Conservation (phyloP, 2,113 vertebrate species). For the Channa maculata region DNA sequence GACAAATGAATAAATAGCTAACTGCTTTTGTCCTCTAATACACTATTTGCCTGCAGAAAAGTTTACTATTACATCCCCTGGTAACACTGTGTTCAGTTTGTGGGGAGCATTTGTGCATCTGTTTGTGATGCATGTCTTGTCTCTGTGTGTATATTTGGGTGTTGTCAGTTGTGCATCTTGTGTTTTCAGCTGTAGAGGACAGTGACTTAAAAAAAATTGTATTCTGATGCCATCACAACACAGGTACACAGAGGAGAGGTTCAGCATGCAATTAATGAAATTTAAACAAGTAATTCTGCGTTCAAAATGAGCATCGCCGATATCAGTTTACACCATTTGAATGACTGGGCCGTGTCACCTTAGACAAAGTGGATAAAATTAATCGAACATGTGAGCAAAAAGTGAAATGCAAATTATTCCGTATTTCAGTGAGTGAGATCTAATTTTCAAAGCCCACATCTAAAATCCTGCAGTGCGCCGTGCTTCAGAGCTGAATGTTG, state of each 20-base stretch:
- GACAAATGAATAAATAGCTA: conserved; percentile 21
- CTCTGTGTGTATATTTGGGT: background rate
- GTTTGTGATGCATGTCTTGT: background rate
- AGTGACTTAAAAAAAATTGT: conserved; percentile 23
- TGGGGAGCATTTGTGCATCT: background rate
- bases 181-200: conserved; percentile 15
- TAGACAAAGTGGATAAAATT: conserved; percentile 16
- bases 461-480: conserved; percentile 67
- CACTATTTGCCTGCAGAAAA: conserved; percentile 6
- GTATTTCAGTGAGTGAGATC: conserved; percentile 53
- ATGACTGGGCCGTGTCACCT: conserved; percentile 25
- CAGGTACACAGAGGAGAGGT: conserved; percentile 14
- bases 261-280: conserved; percentile 17
- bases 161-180: background rate
- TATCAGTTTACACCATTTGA: conserved; percentile 21
- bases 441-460: conserved; percentile 62
- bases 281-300: conserved; percentile 6
- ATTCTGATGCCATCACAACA: conserved; percentile 6
- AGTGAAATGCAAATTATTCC: conserved; percentile 48
- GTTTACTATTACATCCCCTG: conserved; percentile 30
- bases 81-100: conserved; percentile 5
- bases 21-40: conserved; percentile 20
- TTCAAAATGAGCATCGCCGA: conserved; percentile 25
- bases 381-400: conserved; percentile 34
- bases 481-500: conserved; percentile 77